phyloP scores from a whole-genome alignment of 1,140 invertebrate species.

The Musca domestica region DNA sequence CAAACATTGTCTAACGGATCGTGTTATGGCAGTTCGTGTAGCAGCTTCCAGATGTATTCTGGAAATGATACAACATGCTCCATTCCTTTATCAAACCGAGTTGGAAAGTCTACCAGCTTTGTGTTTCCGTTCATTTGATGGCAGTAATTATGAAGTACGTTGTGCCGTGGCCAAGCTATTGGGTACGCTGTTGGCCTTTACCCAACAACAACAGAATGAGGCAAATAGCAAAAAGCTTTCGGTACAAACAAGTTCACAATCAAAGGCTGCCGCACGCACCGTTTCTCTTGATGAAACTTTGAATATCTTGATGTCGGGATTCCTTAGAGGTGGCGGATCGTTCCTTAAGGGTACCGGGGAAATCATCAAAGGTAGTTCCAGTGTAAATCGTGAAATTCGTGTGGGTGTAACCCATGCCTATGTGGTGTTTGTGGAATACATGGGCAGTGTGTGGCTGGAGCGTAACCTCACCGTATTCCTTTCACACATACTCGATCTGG shows the following conservation, averaged over 20 bases:
- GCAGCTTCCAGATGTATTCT: slow-evolving; percentile 86
- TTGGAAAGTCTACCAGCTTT: slow-evolving; percentile 85
- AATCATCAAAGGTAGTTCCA: slow-evolving; percentile 92
- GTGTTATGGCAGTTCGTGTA: slow-evolving; percentile 86
- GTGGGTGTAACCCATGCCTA: slow-evolving; percentile 95
- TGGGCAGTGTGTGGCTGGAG: slow-evolving; percentile 93
- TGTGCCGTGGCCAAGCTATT: slow-evolving; percentile 89
- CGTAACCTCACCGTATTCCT: slow-evolving; percentile 83
- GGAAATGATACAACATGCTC: slow-evolving; percentile 85
- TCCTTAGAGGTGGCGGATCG: slow-evolving; percentile 88
- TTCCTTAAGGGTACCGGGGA: slow-evolving; percentile 93
- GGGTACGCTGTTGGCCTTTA: slow-evolving; percentile 77
- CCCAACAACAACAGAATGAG: slow-evolving; percentile 59
- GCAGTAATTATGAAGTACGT: slow-evolving; percentile 91
- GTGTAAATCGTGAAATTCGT: slow-evolving; percentile 90
- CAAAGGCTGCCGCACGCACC: slow-evolving; percentile 51
- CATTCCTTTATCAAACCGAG: slow-evolving; percentile 85
- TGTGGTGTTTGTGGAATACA: slow-evolving; percentile 87
- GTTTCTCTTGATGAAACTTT: slow-evolving; percentile 91
- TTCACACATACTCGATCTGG: slow-evolving; percentile 86
- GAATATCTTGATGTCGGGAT: slow-evolving; percentile 90
- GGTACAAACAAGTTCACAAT: slow-evolving; percentile 30
- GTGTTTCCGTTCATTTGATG: slow-evolving; percentile 89
- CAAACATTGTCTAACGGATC: slow-evolving; percentile 80
- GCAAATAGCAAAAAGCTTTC: slow-evolving; percentile 36